Evolutionary conservation across 2,113 vertebrate species (phyloP), one percentile per base, ranked within the genome.

Genomic region (Excalfactoria chinensis): DNA sequence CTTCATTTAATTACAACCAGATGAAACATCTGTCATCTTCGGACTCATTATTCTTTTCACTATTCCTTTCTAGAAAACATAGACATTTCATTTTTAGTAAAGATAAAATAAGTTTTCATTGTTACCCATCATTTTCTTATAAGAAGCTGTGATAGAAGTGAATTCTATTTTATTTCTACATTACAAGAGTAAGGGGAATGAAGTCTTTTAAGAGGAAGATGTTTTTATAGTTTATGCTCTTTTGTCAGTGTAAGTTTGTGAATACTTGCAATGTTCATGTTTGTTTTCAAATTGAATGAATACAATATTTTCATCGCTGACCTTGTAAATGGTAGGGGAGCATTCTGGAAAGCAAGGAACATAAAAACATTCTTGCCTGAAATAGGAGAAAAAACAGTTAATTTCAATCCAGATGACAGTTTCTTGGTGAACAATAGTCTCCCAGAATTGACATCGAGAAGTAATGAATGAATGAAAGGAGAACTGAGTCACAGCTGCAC

Each of bases 391-490:
- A 97, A 97, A 98, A 88, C 89, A 95, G 98, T 98, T 98, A 97
- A 98, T 98, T 98, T 98, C 98, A 97, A 92, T 96, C 98, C 96
- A 72, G 97, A 98, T 98, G 98, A 98, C 98, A 98, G 98, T 92
- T 97, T 98, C 97, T 97, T 63, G 35, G 97, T 95, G 98, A 98
- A 99, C 98, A 99, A 98, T 98, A 98, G 98, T 98, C 97, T 98
- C 98, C 93, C 86, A 96, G 97, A 96, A 96, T 95, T 98, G 98
- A 99, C 98, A 98, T 84, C 96, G 97, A 97, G 98, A 98, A 97
- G 98, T 98, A 98, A 98, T 98, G 98, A 98, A 98, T 97, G 98
- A 98, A 98, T 90, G 98, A 98, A 98, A 98, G 97, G 97, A 97
- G 96, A 95, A 97, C 97, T 97, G 98, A 98, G 98, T 98, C 98